Base-by-base conservation (phyloP, 2,113 vertebrate species). In the Orycteropus afer region DNA sequence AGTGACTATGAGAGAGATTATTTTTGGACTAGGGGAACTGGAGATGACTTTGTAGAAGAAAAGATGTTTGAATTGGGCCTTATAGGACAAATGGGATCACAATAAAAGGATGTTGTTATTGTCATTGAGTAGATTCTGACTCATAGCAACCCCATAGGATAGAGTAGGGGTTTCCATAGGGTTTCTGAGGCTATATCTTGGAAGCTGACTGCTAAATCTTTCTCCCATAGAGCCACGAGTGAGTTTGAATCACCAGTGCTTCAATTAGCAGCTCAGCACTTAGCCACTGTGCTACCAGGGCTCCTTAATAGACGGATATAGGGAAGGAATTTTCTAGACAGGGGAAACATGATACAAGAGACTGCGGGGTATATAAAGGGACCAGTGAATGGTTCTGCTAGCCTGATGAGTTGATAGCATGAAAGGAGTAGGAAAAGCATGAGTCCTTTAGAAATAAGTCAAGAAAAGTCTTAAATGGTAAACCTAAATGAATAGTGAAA, bases 81-180 rank as follows among this genome's bases (percentile, higher is more conserved):
- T 89, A 84, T 71, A 84, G 37, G 74, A 94, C 91, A 49, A 93
- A 76, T 57, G 42, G 77, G 7, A 73, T 67, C n/a, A 86, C 32
- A 73, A 67, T 51, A 45, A 73, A 89, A 9, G 3, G 22, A 12
- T 71, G 69, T 40, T 37, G 18, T 29, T 40, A 3, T 22, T 40
- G 10, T 71, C 29, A 32, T 71, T 10, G 5, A 71, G 69, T 71
- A 2, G 8, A 71, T 40, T 71, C 29, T 40, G 10, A 37, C 69
- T 69, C 67, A 40, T 10, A 69, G 59, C 20, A 2, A 69, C 7
- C 67, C 69, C 25, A 23, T 22, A 11, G n/a, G 37, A 71, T 37
- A 71, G n/a, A 22, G 12, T 40, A 40, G 37, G 20, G 40, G 37
- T 40, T 7, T 15, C 15, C n/a, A 23, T 11, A 40, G 69, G 37